Evolutionary conservation across 2,888 invertebrate genomes (phyloP).

Genomic region (Drosophila austrosaltans): DNA sequence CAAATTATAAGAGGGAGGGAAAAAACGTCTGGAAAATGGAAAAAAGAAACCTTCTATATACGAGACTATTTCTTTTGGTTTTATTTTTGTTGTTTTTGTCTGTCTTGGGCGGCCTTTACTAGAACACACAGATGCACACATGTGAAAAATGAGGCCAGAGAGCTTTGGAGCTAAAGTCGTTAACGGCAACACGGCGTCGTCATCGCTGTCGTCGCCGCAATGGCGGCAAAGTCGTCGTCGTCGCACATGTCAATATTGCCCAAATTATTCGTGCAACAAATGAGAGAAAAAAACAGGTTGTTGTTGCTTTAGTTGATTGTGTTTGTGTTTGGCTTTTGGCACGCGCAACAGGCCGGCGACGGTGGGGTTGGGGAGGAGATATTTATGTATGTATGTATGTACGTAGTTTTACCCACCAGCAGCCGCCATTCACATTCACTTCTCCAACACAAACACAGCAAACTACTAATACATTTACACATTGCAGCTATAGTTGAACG

Average conservation of each 20-base stretch:
- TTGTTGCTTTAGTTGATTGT: conserved; percentile 28
- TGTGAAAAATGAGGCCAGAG: conserved; percentile 54
- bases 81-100: conserved; percentile 37
- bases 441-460: conserved; percentile 21
- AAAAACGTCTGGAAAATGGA: no score
- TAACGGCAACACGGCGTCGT: conserved; percentile 37
- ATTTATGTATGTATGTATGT: no score
- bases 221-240: conserved; percentile 39
- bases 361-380: background rate
- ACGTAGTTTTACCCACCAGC: background rate
- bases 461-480: conserved; percentile 13
- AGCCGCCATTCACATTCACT: conserved; percentile 55
- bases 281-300: conserved; percentile 58
- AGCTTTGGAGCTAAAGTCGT: conserved; percentile 56
- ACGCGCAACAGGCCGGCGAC: conserved; percentile 67
- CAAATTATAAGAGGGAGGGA: no score
- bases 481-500: conserved; percentile 1
- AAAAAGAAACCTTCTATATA: no score
- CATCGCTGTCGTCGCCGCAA: conserved; percentile 29
- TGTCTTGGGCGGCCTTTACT: conserved; percentile 50
- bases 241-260: conserved; percentile 72
- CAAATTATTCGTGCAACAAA: conserved; percentile 64
- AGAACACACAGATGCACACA: conserved; percentile 33
- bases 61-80: background rate
- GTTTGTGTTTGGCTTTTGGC: conserved; percentile 48